A percentile compares a stretch with the other conserved stretches of the same genome.
Conservation (phyloP, 2,113 vertebrate genomes). For the Rallus limicola region DNA sequence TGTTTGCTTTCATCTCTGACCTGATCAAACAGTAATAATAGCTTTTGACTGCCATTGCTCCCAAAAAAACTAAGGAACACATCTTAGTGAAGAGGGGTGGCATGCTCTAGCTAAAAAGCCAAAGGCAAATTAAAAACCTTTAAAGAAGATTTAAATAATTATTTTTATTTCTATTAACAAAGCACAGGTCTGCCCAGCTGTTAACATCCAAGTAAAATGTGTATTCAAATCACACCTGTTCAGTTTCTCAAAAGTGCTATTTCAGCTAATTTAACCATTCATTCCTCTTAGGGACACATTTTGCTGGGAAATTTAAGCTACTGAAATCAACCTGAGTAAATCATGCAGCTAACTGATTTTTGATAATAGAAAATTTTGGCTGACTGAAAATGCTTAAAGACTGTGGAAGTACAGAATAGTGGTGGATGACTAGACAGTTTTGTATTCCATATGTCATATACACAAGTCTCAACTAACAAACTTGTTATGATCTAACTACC, state of each 20-base stretch:
- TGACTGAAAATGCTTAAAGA: slow-evolving; percentile 75
- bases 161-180: slow-evolving; percentile 31
- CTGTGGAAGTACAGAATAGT: slow-evolving; percentile 33
- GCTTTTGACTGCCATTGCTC: neutral
- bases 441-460: slow-evolving; percentile 48
- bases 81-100: neutral
- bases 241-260: slow-evolving; percentile 76
- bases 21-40: neutral
- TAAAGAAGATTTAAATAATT: neutral
- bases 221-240: slow-evolving; percentile 81
- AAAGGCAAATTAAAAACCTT: neutral
- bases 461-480: slow-evolving; percentile 43
- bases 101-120: neutral
- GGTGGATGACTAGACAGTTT: slow-evolving; percentile 61
- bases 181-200: slow-evolving; percentile 23
- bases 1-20: neutral
- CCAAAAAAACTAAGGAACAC: neutral
- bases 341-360: slow-evolving; percentile 81
- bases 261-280: slow-evolving; percentile 82
- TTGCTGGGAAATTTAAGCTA: slow-evolving; percentile 76
- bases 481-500: slow-evolving; percentile 42
- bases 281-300: slow-evolving; percentile 79
- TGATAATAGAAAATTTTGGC: slow-evolving; percentile 81
- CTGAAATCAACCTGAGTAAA: slow-evolving; percentile 77
- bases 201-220: slow-evolving; percentile 68